These are phyloP conservation scores for Pantherophis alleghaniensis DNA, from an alignment of 2,797 vertebrate species.

Conservation along the genomic window DNA sequence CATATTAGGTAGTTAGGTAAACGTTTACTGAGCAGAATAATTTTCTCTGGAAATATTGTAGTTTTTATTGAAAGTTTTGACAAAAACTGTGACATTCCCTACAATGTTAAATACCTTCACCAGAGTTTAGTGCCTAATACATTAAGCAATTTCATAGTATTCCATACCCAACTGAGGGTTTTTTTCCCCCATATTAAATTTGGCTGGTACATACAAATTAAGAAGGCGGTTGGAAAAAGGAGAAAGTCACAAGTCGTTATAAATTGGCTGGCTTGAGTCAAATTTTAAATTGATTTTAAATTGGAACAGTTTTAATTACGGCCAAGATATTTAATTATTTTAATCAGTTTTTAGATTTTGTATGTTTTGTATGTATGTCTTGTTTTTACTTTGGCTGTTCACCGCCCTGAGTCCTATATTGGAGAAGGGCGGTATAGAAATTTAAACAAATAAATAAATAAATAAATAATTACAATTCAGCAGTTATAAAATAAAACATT, in stretches of 20 bases:
- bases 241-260: not conserved
- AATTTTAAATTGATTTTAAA: too few relatives aligned
- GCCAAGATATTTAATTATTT: too few relatives aligned
- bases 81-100: not conserved
- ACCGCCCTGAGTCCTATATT: too few relatives aligned
- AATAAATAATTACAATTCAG: not conserved
- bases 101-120: not conserved
- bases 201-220: constrained; percentile 17
- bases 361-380: too few relatives aligned
- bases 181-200: not conserved
- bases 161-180: not conserved
- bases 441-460: too few relatives aligned
- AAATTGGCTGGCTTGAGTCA: not conserved
- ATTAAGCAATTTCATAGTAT: not conserved
- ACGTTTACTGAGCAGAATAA: not conserved
- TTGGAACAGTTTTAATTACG: too few relatives aligned
- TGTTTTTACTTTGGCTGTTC: too few relatives aligned
- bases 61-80: not conserved
- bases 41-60: not conserved
- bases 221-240: not conserved
- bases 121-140: not conserved
- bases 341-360: too few relatives aligned
- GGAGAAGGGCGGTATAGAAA: too few relatives aligned
- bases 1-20: not conserved
- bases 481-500: constrained; percentile 4